Conservation (phyloP, 2,888 invertebrate species). For the Monochamus alternatus region DNA sequence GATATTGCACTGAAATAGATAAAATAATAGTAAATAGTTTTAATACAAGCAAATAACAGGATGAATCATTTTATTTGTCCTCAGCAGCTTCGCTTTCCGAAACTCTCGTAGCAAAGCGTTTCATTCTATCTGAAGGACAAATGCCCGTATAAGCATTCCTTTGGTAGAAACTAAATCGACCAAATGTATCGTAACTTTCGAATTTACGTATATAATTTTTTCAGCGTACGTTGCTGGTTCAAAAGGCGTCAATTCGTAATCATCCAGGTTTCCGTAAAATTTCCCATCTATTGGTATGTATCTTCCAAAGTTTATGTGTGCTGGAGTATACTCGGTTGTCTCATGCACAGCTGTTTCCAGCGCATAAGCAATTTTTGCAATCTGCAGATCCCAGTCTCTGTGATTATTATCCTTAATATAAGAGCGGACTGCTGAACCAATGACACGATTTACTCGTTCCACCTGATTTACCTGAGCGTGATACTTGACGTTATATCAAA, state of each 20-base stretch:
- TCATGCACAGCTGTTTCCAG: conserved; percentile 41
- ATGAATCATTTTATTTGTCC: no score
- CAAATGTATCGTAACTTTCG: no score
- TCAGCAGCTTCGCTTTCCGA: no score
- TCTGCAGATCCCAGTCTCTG: conserved; percentile 38
- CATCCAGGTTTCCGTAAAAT: conserved; percentile 33
- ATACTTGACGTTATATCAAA: conserved; percentile 49
- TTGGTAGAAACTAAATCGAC: no score
- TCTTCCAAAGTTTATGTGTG: conserved; percentile 41
- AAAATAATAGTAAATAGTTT: no score
- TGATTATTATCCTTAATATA: conserved; percentile 33
- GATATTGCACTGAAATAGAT: no score
- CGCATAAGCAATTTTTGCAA: conserved; percentile 38
- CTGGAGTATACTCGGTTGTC: conserved; percentile 38
- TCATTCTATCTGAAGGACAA: no score
- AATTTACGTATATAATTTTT: background rate
- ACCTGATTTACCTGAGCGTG: conserved; percentile 62
- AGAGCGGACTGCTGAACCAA: conserved; percentile 55
- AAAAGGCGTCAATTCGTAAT: background rate
- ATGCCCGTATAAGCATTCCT: no score
- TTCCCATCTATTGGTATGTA: conserved; percentile 26
- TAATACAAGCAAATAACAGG: no score
- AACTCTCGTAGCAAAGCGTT: no score
- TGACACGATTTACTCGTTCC: conserved; percentile 59
- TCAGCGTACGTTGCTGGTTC: background rate